A percentile compares a stretch with the other conserved stretches of the same genome.
These are phyloP conservation scores for Ramazzottius varieornatus DNA, from an alignment of 2,888 invertebrate genomes.

Conservation along the genomic window DNA sequence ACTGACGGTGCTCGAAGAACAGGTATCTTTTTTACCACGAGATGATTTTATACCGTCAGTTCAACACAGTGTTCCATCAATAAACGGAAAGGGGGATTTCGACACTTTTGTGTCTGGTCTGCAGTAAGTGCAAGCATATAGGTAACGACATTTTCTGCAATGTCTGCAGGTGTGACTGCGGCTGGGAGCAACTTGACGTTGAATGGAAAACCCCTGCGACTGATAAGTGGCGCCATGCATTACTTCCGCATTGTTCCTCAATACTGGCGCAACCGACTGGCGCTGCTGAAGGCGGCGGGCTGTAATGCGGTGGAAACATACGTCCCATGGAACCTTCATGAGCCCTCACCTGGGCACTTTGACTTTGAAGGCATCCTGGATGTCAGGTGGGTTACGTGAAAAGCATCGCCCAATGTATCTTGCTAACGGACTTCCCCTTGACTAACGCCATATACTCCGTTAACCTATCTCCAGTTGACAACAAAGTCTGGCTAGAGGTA, in stretches of 20 bases:
- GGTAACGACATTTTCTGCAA: no score
- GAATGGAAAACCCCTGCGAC: slow-evolving; percentile 22
- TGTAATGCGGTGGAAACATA: slow-evolving; percentile 29
- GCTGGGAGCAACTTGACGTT: slow-evolving; percentile 17
- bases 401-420: not conserved
- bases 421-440: no score
- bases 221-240: slow-evolving; percentile 29
- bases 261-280: slow-evolving; percentile 29
- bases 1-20: no score
- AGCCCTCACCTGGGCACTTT: slow-evolving; percentile 19
- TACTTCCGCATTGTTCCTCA: slow-evolving; percentile 28
- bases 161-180: not conserved
- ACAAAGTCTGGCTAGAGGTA: slow-evolving; percentile 13
- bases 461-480: no score
- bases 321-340: slow-evolving; percentile 26
- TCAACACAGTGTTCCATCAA: no score
- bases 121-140: no score
- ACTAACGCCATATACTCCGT: no score
- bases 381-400: slow-evolving; percentile 12
- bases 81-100: no score
- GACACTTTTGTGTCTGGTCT: no score
- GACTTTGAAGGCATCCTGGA: slow-evolving; percentile 20
- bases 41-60: no score
- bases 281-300: slow-evolving; percentile 28
- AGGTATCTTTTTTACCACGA: no score